These are phyloP conservation scores for Lethrus apterus DNA, from an alignment of 1,140 invertebrate species.

Conservation along the genomic window DNA sequence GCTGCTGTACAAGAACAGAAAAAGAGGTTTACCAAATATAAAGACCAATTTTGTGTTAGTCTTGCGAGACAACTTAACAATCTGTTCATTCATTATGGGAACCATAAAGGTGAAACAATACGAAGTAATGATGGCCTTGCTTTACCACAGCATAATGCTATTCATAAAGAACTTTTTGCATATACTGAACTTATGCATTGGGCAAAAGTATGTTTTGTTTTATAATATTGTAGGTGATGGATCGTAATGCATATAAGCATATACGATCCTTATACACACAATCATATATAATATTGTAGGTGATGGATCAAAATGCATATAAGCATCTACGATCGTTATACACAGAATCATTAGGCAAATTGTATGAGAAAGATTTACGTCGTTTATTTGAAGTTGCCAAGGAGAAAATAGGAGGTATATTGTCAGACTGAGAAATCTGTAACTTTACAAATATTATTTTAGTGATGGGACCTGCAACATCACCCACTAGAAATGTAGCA, in stretches of 20 bases:
- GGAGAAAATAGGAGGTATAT: conserved; percentile 31
- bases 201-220: conserved; percentile 37
- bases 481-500: conserved; percentile 32
- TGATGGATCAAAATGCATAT: conserved; percentile 77
- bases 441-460: conserved; percentile 16
- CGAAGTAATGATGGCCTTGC: conserved; percentile 52
- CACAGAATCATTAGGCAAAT: conserved; percentile 65
- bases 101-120: conserved; percentile 44
- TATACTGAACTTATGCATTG: conserved; percentile 89
- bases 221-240: conserved; percentile 54
- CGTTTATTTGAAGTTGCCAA: conserved; percentile 34
- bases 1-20: conserved; percentile 83
- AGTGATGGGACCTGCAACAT: conserved; percentile 23
- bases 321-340: conserved; percentile 73
- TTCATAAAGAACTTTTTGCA: conserved; percentile 74
- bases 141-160: conserved; percentile 65
- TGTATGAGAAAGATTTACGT: conserved; percentile 76
- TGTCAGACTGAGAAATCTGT: conserved; percentile 7
- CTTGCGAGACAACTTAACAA: conserved; percentile 86
- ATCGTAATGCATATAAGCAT: conserved; percentile 70
- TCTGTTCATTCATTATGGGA: conserved; percentile 84
- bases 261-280: conserved; percentile 71
- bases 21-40: conserved; percentile 74
- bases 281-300: conserved; percentile 39
- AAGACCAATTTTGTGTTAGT: conserved; percentile 74